Base-by-base conservation (phyloP, 2,888 invertebrate genomes). In the Lasioglossum marginatum region DNA sequence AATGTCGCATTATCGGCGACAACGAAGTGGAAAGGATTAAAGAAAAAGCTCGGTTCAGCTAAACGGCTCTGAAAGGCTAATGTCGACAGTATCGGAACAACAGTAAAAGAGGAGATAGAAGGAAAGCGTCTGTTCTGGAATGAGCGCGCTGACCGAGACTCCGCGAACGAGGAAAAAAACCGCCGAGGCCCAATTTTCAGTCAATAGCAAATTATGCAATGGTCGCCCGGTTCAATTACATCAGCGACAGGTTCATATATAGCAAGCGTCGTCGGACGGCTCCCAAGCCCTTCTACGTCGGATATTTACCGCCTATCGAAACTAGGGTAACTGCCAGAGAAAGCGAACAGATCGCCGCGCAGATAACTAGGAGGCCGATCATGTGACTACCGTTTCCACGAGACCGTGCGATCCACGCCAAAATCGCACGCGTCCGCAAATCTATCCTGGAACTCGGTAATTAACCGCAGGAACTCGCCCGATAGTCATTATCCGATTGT, bases 311-410 rank as follows among this genome's bases (percentile, higher is more conserved):
- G 74, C 82, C 82, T 79, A 85, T 83, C 82, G 87, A 88, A 90
- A 87, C 74, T 87, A 86, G 87, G 84, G 81, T 86, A 90, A 90
- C 88, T 82, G 82, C 70, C 80, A 81, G 90, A 89, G 91, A 91
- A 91, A 91, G 90, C 85, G 85, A 91, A 85, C 81, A 60, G 87
- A 89, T 89, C 82, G 79, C 63, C 73, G 45, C 34, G 16, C 71
- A 48, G 81, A 90, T 90, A 89, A 91, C 71, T 76, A 60, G 83
- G 80, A 74, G 79, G 60, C 80, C 77, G 81, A 89, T 86, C 80
- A 81, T 83, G 81, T 66, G 85, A 87, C 77, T 73, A 77, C 86
- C 43, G 79, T 76, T 85, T 85, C 79, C 85, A 82, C 77, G 73
- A 45, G 73, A 57, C 40, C 63, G 70, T 85, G 66, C 77, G 81